Conservation (phyloP, 2,888 invertebrate species). For the Tipula confusa region DNA sequence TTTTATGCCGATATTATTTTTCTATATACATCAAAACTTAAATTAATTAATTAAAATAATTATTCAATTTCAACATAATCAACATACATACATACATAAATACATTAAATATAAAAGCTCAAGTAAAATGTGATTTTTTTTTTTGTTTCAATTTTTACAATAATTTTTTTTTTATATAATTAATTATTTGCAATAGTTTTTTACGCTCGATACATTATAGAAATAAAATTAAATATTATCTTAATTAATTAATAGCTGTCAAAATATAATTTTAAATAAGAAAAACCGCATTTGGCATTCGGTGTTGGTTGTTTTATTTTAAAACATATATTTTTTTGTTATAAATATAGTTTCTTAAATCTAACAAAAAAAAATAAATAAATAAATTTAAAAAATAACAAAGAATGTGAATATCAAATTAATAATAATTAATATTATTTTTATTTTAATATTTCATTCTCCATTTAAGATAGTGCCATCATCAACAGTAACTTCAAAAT, state of each 20-base stretch:
- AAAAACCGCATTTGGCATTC: neutral
- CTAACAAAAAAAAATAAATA: neutral
- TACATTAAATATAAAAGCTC: conserved; percentile 29
- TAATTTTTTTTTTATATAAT: neutral
- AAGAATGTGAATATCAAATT: neutral
- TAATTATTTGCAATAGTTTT: neutral
- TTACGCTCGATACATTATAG: neutral
- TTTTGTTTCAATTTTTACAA: conserved; percentile 20
- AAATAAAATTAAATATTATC: neutral
- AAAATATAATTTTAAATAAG: neutral
- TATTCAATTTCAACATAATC: neutral
- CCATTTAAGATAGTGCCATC: neutral
- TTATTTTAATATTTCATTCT: neutral
- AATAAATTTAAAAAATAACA: too few relatives aligned
- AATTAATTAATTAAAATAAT: conserved; percentile 25
- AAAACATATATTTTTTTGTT: neutral
- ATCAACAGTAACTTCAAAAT: neutral
- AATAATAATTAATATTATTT: neutral
- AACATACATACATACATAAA: neutral
- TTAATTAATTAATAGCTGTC: neutral
- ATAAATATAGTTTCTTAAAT: neutral
- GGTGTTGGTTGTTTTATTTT: neutral
- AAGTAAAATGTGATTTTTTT: conserved; percentile 29
- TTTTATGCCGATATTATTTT: neutral
- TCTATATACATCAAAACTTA: neutral